Evolutionary conservation across 2,113 vertebrate genomes (phyloP).

Genomic region (Scatophagus argus): DNA sequence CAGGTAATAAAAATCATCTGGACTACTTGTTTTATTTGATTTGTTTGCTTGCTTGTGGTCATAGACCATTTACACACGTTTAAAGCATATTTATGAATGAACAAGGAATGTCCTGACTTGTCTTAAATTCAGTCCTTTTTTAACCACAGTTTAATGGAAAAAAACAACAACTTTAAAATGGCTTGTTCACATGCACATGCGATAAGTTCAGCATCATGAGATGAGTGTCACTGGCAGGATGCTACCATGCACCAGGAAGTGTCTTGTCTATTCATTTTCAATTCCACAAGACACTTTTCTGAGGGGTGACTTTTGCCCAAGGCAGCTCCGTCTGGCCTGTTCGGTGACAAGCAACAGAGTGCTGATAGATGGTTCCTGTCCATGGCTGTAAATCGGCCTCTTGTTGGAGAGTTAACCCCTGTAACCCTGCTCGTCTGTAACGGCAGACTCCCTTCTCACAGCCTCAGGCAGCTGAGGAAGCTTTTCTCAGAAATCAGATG

Average conservation of each 20-base stretch:
- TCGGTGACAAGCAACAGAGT: constrained; percentile 70
- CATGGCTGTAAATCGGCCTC: constrained; percentile 77
- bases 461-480: constrained; percentile 73
- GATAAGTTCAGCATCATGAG: constrained; percentile 9
- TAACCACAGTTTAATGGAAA: background rate
- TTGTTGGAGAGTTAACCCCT: constrained; percentile 81
- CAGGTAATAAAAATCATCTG: constrained; percentile 36
- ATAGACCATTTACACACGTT: background rate
- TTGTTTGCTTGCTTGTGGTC: constrained; percentile 23
- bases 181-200: background rate
- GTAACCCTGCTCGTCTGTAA: constrained; percentile 74
- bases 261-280: constrained; percentile 44
- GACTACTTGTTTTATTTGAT: constrained; percentile 20
- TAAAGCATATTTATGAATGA: constrained; percentile 11
- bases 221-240: constrained; percentile 12
- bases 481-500: constrained; percentile 69
- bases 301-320: constrained; percentile 50
- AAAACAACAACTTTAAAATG: background rate
- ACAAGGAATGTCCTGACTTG: background rate
- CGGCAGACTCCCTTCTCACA: constrained; percentile 68
- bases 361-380: constrained; percentile 79
- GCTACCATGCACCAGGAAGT: constrained; percentile 23
- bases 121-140: constrained; percentile 8
- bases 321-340: constrained; percentile 45
- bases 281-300: constrained; percentile 45